Conservation (phyloP, 2,113 vertebrate genomes). For the Vanacampus margaritifer region DNA sequence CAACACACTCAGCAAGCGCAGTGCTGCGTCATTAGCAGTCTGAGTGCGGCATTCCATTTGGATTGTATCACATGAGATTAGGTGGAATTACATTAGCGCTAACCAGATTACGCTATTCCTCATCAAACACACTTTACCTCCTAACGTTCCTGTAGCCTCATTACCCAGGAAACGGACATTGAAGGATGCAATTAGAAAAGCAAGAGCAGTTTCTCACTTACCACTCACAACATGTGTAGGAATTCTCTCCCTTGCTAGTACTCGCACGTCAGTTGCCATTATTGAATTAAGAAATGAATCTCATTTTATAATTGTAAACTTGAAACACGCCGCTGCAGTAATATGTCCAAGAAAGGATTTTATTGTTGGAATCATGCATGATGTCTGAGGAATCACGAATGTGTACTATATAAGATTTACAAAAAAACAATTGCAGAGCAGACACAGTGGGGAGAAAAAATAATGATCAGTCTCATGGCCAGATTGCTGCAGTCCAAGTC, state of each 20-base stretch:
- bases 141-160: constrained; percentile 42
- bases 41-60: constrained; percentile 32
- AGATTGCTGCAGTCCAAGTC: constrained; percentile 61
- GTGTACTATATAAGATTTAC: constrained; percentile 54
- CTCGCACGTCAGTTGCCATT: constrained; percentile 18
- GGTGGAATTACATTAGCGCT: constrained; percentile 55
- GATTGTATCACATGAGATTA: constrained; percentile 57
- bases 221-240: neutral
- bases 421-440: constrained; percentile 47
- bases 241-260: constrained; percentile 20
- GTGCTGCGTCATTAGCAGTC: constrained; percentile 34
- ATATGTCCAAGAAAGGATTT: constrained; percentile 43
- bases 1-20: constrained; percentile 11
- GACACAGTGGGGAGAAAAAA: constrained; percentile 46
- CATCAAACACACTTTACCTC: constrained; percentile 49
- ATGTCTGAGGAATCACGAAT: constrained; percentile 65
- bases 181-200: constrained; percentile 38
- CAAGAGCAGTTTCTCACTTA: constrained; percentile 22
- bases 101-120: constrained; percentile 55
- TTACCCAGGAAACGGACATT: constrained; percentile 45
- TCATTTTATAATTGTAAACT: constrained; percentile 4
- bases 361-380: constrained; percentile 50
- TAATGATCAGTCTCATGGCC: constrained; percentile 44
- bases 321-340: neutral
- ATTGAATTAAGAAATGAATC: constrained; percentile 22